phyloP scores from a whole-genome alignment of 1,140 invertebrate genomes.

The Heliconius eleuchia region DNA sequence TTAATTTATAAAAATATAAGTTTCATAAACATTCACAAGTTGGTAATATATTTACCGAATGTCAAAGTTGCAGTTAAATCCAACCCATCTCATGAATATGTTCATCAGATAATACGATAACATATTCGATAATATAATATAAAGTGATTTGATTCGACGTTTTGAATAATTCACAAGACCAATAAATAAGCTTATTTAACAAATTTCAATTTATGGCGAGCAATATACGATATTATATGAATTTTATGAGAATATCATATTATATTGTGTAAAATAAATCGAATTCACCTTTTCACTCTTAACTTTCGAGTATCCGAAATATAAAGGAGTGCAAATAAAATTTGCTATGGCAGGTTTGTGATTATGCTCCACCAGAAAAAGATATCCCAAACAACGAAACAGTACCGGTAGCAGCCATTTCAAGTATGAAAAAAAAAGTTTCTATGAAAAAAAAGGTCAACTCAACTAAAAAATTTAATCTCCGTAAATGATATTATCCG shows the following conservation, averaged over 20 bases:
- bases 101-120: background rate
- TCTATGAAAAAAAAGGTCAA: too few relatives aligned
- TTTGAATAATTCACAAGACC: conserved; percentile 1
- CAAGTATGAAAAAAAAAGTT: too few relatives aligned
- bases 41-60: background rate
- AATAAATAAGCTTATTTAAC: background rate
- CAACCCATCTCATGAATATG: background rate
- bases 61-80: conserved; percentile 1
- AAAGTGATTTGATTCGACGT: background rate
- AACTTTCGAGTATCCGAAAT: too few relatives aligned
- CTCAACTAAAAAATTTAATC: too few relatives aligned
- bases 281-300: too few relatives aligned
- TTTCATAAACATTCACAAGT: background rate
- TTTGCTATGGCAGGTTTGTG: background rate
- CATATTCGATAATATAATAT: background rate
- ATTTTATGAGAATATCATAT: background rate
- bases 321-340: too few relatives aligned
- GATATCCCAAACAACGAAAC: too few relatives aligned
- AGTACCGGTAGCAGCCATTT: too few relatives aligned
- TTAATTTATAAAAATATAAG: background rate
- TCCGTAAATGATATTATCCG: too few relatives aligned
- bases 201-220: background rate
- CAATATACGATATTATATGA: background rate
- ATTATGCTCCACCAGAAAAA: background rate
- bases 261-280: background rate